Evolutionary conservation across 2,888 invertebrate species (phyloP).

Genomic region (Fragum sueziense): DNA sequence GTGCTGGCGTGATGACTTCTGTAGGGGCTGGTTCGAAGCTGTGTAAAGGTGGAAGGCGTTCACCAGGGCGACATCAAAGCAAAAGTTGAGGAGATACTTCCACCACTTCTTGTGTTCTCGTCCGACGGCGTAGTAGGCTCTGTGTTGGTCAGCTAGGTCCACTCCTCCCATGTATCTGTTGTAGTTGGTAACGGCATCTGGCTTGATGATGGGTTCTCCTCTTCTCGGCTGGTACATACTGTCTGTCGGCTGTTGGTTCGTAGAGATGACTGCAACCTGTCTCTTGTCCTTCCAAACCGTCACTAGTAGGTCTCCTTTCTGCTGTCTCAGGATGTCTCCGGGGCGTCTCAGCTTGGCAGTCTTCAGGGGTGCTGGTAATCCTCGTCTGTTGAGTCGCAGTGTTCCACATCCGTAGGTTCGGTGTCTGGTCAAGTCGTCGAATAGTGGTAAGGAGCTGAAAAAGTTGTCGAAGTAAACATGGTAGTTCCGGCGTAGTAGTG

Average conservation of each 20-base stretch:
- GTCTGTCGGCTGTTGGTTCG: slow-evolving; percentile 8
- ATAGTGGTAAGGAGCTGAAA: slow-evolving; percentile 28
- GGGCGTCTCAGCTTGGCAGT: slow-evolving; percentile 6
- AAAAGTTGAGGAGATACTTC: no score
- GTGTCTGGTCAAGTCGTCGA: slow-evolving; percentile 12
- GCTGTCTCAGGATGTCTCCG: slow-evolving; percentile 12
- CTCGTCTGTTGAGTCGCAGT: slow-evolving; percentile 26
- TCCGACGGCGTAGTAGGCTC: slow-evolving; percentile 23
- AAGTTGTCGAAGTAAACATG: slow-evolving; percentile 42
- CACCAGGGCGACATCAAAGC: no score
- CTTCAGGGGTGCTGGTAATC: slow-evolving; percentile 22
- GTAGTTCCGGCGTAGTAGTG: neutral
- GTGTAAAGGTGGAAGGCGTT: neutral
- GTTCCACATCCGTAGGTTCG: slow-evolving; percentile 40
- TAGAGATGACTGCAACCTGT: slow-evolving; percentile 1
- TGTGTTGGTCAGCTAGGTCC: slow-evolving; percentile 48
- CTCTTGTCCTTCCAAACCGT: slow-evolving; percentile 45
- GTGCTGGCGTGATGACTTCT: no score
- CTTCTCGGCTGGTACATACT: slow-evolving; percentile 9
- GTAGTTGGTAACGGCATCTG: slow-evolving; percentile 21
- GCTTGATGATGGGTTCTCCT: slow-evolving; percentile 16
- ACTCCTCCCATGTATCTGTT: no score
- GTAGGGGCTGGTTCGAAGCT: slow-evolving; percentile 6
- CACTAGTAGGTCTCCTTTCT: slow-evolving; percentile 23
- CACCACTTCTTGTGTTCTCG: slow-evolving; percentile 29